Conservation (phyloP, 2,113 vertebrate species). For the Clarias macrocephalus region DNA sequence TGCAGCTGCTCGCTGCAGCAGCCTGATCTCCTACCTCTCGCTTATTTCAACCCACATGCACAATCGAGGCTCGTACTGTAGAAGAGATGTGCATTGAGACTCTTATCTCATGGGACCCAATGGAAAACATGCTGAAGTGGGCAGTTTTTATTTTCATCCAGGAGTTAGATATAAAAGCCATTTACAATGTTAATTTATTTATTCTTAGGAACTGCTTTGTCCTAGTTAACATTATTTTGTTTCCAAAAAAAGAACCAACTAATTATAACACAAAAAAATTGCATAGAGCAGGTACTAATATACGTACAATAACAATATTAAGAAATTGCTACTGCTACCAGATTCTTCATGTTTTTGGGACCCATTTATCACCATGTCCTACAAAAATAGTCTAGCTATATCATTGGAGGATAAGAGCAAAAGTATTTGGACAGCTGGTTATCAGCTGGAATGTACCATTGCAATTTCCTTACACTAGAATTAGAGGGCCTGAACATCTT, state of each 20-base stretch:
- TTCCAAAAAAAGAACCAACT: not conserved
- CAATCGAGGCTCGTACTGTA: not conserved
- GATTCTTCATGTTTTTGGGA: not conserved
- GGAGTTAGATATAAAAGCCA: not conserved
- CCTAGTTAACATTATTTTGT: not conserved
- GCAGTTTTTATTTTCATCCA: constrained; percentile 3
- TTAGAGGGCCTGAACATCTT: too few relatives aligned
- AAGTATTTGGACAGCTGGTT: not conserved
- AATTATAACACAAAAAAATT: not conserved
- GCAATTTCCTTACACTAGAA: too few relatives aligned
- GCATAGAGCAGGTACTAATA: not conserved
- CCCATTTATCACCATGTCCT: not conserved
- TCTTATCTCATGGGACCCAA: not conserved
- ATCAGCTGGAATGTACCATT: too few relatives aligned
- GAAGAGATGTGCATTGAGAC: not conserved
- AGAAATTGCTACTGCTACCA: not conserved
- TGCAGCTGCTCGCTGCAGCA: not conserved
- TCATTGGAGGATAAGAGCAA: not conserved
- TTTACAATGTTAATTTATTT: not conserved
- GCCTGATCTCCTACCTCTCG: not conserved
- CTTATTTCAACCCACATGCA: not conserved
- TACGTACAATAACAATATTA: not conserved
- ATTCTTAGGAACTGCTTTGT: not conserved
- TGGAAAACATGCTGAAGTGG: not conserved
- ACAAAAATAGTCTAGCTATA: not conserved